Percentiles rank a stretch among this genome's conserved stretches.
Conservation (phyloP, 2,888 invertebrate species). For the Pterostichus niger region DNA sequence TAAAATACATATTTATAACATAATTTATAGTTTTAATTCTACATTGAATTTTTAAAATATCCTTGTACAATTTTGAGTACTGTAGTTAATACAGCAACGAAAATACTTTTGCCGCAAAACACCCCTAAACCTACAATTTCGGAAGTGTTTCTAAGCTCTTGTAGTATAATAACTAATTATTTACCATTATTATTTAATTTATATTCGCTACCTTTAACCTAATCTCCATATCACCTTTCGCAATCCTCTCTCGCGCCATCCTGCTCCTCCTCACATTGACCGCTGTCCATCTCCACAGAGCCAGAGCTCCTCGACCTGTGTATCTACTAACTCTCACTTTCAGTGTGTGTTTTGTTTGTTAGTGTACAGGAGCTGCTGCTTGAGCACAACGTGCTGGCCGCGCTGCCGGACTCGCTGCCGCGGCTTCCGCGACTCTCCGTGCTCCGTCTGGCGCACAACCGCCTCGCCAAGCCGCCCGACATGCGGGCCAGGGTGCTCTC, state of each 20-base stretch:
- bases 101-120: too few species aligned
- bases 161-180: too few species aligned
- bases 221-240: neutral
- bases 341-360: conserved; percentile 72
- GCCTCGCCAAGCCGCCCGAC: conserved; percentile 80
- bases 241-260: neutral
- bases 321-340: conserved; percentile 39
- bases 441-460: conserved; percentile 81
- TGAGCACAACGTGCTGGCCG: conserved; percentile 85
- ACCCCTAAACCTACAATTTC: too few species aligned
- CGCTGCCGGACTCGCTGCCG: conserved; percentile 81
- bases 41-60: too few species aligned
- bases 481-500: conserved; percentile 80
- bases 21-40: too few species aligned
- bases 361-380: conserved; percentile 86
- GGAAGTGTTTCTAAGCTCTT: too few species aligned
- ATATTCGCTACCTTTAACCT: too few species aligned
- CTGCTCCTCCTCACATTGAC: neutral
- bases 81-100: too few species aligned
- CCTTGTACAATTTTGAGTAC: too few species aligned
- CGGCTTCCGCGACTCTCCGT: conserved; percentile 81
- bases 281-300: neutral
- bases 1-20: too few species aligned
- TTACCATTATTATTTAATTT: too few species aligned
- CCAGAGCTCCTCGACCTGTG: neutral